Evolutionary conservation across 2,888 invertebrate genomes (phyloP).

Genomic region (Sminthurinus aureus): DNA sequence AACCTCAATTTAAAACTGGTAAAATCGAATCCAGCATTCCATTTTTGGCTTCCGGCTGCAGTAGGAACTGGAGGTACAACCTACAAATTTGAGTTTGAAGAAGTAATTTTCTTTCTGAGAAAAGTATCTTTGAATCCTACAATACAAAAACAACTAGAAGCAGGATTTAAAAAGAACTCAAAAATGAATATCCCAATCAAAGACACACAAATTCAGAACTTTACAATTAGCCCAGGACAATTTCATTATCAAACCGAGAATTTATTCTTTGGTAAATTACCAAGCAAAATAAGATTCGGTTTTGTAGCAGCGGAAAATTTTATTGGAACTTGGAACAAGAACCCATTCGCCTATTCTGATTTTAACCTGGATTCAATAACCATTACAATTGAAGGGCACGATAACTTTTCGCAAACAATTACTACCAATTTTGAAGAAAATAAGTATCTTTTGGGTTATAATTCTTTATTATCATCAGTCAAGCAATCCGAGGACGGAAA

Average conservation of each 20-base stretch:
- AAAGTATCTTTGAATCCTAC: background rate
- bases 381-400: background rate
- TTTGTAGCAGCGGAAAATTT: background rate
- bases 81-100: background rate
- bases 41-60: background rate
- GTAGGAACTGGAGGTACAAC: background rate
- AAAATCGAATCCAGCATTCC: background rate
- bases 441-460: background rate
- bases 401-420: background rate
- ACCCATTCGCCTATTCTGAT: background rate
- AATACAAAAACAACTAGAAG: background rate
- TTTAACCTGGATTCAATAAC: background rate
- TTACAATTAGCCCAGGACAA: background rate
- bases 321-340: background rate
- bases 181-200: conserved; percentile 4
- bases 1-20: background rate
- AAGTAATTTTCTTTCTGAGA: background rate
- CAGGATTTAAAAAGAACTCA: background rate
- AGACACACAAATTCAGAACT: background rate
- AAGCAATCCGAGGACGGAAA: background rate
- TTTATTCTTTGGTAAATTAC: background rate
- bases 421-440: background rate
- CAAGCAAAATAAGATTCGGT: background rate
- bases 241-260: background rate
- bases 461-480: background rate